phyloP scores from a whole-genome alignment of 2,888 invertebrate genomes.

The Stenichneumon culpator region DNA sequence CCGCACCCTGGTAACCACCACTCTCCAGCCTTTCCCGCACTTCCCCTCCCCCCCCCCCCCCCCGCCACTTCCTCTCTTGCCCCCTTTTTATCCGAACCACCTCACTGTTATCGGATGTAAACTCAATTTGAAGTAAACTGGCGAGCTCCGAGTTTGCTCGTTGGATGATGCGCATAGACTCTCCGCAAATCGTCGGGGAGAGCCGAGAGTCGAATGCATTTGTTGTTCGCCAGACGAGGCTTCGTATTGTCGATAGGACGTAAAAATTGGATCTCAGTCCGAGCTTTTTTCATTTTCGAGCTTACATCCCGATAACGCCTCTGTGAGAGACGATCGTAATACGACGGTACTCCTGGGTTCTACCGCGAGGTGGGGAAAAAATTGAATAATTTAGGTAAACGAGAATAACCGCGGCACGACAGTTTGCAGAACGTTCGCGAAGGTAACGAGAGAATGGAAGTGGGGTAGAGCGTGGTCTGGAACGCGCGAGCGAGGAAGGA shows the following conservation, averaged over 20 bases:
- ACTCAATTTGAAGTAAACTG: conserved; percentile 68
- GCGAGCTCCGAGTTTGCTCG: conserved; percentile 60
- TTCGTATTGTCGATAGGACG: not conserved
- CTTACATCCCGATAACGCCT: no score
- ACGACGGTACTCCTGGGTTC: not conserved
- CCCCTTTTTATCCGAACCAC: conserved; percentile 32
- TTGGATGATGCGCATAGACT: conserved; percentile 39
- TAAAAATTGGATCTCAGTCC: not conserved
- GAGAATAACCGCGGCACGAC: not conserved
- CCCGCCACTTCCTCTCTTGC: conserved; percentile 2
- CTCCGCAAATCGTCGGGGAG: conserved; percentile 36
- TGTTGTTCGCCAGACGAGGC: conserved; percentile 31
- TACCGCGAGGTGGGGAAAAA: not conserved
- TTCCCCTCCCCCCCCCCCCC: not conserved
- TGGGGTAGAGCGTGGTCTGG: not conserved
- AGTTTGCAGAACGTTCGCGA: not conserved
- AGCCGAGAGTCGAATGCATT: conserved; percentile 26
- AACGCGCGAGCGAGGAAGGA: not conserved
- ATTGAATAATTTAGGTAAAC: conserved; percentile 2
- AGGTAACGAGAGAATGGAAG: conserved; percentile 8
- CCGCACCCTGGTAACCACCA: conserved; percentile 33
- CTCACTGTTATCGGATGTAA: conserved; percentile 69
- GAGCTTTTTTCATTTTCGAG: no score
- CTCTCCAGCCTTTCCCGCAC: not conserved
- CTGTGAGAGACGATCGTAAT: not conserved